Evolutionary conservation across 1,140 invertebrate species (phyloP), one percentile per base, ranked within the genome.

Genomic region (Acromyrmex heyeri): DNA sequence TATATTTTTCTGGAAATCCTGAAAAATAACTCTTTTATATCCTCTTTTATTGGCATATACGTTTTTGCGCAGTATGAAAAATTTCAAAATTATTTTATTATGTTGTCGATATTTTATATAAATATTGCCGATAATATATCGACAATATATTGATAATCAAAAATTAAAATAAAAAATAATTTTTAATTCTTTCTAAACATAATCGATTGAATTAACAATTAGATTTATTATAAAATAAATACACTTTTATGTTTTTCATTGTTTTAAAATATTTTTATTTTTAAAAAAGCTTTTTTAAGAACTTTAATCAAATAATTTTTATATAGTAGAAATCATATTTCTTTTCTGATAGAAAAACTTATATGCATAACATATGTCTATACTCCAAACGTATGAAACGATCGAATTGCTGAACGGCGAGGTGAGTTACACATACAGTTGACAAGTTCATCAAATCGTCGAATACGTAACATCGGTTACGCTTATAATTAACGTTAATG

Each of bases 401-500:
- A 81, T 81, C 85, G 44, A 61, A 79, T 76, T 12, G 21, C 57
- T 53, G 73, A 67, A 67, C 62, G 30, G 48, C 27, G 18, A 30
- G 48, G 12, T 55, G 34, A 50, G 34, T 86, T 72, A 69, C 38
- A 24, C 12, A 61, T 61, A 62, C 64, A 53, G 64, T n/a, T 81
- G 76, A 86, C 65, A 81, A 81, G 64, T 81, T 86, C 64, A n/a
- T 34, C 44, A 70, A 81, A 86, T 69, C 62, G 44, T 27, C 75
- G 75, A 16, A 44, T n/a, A 21, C 14, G 85, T 62, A 86, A 86
- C 85, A 81, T 61, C 30, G 64, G 76, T 67, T 61, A 69, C 64
- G 65, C 53, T 81, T 70, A 72, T 86, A 81, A 81, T 86, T 86
- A 81, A 83, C 38, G 64, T 86, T 77, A 85, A 81, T 81, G 62